A percentile compares a stretch with the other conserved stretches of the same genome.
Conservation (phyloP, 2,797 vertebrate genomes). For the Liparis tanakae region DNA sequence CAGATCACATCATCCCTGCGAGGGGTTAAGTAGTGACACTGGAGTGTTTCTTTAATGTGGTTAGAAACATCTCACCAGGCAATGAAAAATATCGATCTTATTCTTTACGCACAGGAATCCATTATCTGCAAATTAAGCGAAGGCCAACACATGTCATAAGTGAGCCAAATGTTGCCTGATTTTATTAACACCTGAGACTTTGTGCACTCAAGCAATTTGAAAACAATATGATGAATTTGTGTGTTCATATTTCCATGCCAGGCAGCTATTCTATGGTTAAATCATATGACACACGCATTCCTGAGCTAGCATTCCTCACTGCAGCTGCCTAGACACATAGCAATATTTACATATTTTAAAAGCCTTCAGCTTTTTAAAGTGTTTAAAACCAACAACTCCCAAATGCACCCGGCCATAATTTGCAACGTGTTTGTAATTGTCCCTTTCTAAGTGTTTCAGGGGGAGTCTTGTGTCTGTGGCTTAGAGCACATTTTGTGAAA, state of each 20-base stretch:
- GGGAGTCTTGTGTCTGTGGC: slow-evolving; percentile 59
- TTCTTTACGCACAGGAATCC: slow-evolving; percentile 65
- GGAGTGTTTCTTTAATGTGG: slow-evolving; percentile 68
- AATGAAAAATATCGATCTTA: slow-evolving; percentile 72
- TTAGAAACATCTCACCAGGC: slow-evolving; percentile 67
- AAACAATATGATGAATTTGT: slow-evolving; percentile 23
- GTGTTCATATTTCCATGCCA: slow-evolving; percentile 11
- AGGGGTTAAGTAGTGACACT: slow-evolving; percentile 64
- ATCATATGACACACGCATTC: slow-evolving; percentile 25
- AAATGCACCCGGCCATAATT: slow-evolving; percentile 65
- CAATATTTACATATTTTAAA: slow-evolving; percentile 69
- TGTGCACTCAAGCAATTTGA: slow-evolving; percentile 21
- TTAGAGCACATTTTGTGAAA: slow-evolving; percentile 54
- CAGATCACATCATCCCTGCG: slow-evolving; percentile 59
- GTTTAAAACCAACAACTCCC: slow-evolving; percentile 65
- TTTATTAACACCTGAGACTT: slow-evolving; percentile 62
- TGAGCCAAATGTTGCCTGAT: slow-evolving; percentile 61
- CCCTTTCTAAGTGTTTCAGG: slow-evolving; percentile 62
- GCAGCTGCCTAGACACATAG: slow-evolving; percentile 54
- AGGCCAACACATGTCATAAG: slow-evolving; percentile 44
- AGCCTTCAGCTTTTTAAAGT: slow-evolving; percentile 51
- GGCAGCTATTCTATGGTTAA: slow-evolving; percentile 36
- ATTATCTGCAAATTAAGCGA: slow-evolving; percentile 61
- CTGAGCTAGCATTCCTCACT: slow-evolving; percentile 32
- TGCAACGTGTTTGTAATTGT: slow-evolving; percentile 74